Evolutionary conservation across 2,888 invertebrate genomes (phyloP), one percentile per base, ranked within the genome.

Genomic region (Resseliella maxima): DNA sequence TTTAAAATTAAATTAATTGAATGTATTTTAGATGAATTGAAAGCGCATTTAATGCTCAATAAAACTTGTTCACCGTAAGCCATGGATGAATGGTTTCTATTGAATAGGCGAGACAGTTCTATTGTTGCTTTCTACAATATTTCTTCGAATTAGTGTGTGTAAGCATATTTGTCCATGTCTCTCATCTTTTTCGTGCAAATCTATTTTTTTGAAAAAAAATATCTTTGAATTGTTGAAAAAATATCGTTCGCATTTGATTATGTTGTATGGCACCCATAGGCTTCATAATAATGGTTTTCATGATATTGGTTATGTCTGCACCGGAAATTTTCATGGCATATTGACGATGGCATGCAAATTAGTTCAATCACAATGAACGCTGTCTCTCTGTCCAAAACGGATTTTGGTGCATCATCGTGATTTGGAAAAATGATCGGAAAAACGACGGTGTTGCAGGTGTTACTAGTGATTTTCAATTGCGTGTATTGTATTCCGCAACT

Each of bases 281-380:
- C 38, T 38, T n/a, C n/a, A n/a, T n/a, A n/a, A n/a, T n/a, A 83
- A 38, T 83, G 83, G 83, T 5, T 38, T 83, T 38, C 10, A 31
- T 83, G 83, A 83, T 83, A 24, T 38, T 38, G 83, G 36, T 83
- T 21, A 38, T 83, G 83, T 83, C 83, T 83, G 83, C 38, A 31
- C 83, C 83, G 83, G 83, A 83, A 83, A 83, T 38, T 83, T 83
- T 38, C n/a, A 38, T 35, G 72, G 31, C 31, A 72, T 72, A 72
- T 72, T 72, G 72, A n/a, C 31, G 72, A 72, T 72, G 72, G 72
- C 72, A 72, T 72, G 72, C 72, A 72, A 72, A 72, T 72, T 31
- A 59, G 59, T 59, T 59, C 59, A 24, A 59, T 59, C 59, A 72
- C 72, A 35, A 27, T 15, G 15, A 72, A 72, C 31, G 31, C 15